Base-by-base conservation (phyloP, 2,888 invertebrate genomes). In the Mycogona germanica region DNA sequence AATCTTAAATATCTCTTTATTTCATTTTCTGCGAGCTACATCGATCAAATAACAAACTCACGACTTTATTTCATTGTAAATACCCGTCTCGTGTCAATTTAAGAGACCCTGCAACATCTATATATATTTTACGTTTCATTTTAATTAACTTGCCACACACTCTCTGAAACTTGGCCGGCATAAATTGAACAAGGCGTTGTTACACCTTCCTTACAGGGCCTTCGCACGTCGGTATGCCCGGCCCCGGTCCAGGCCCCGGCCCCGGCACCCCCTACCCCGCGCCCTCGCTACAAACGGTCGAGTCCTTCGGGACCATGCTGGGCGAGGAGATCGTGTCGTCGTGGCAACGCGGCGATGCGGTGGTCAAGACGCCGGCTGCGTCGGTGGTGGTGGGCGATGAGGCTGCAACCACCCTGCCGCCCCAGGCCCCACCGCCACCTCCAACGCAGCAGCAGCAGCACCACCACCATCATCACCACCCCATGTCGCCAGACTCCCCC, bases 311-410 rank as follows among this genome's bases (percentile, higher is more conserved):
- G 50, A 66, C 69, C 35, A 63, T 72, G 59, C 75, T 85, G 68
- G 87, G 87, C 70, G 84, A 85, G 70, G 85, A 86, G 71, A 81
- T 87, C 70, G 86, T 86, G 70, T 80, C 79, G 64, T 80, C 81
- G 69, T 83, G 83, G 81, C 78, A 83, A 67, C 78, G 81, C 64
- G 66, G 61, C 40, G 59, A 59, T 26, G 54, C 25, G 52, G 42
- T 53, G 55, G 52, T 51, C 55, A 47, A 44, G 48, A 41, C 32
- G 14, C 35, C 40, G 37, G 57, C 37, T 32, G 52, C 41, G 54
- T 54, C 38, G 51, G 19, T 42, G 9, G 51, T 29, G 28, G 51
- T 41, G 25, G 37, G 17, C 12, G 26, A n/a, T 38, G n/a, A 48
- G 44, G 28, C 40, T 42, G 32, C 28, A 47, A 35, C 45, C 25